Conservation (phyloP, 1,140 invertebrate genomes). For the Drosophila mauritiana region DNA sequence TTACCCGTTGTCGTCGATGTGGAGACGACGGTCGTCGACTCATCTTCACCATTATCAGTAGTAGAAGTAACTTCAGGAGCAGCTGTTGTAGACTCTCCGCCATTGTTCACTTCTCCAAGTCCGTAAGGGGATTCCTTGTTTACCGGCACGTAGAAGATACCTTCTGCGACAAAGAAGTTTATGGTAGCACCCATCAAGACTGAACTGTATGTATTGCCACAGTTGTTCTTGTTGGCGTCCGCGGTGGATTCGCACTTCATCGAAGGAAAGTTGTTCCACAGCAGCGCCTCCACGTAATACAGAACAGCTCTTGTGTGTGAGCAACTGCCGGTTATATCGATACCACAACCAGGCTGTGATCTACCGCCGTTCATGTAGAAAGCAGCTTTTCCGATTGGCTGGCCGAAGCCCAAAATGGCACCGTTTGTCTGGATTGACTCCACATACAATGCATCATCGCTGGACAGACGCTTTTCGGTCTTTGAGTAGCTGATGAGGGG, state of each 20-base stretch:
- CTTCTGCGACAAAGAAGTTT: slow-evolving; percentile 48
- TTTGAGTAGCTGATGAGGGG: slow-evolving; percentile 84
- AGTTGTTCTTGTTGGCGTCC: slow-evolving; percentile 56
- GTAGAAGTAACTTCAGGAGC: background rate
- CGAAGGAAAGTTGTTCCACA: slow-evolving; percentile 51
- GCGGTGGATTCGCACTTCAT: slow-evolving; percentile 41
- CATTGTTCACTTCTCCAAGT: slow-evolving; percentile 22
- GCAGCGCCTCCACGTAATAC: slow-evolving; percentile 76
- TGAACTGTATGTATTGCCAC: slow-evolving; percentile 61
- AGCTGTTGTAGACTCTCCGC: background rate
- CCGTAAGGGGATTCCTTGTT: slow-evolving; percentile 56
- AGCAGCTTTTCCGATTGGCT: slow-evolving; percentile 60
- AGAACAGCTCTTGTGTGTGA: slow-evolving; percentile 69
- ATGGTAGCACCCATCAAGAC: slow-evolving; percentile 50
- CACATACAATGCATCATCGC: slow-evolving; percentile 88
- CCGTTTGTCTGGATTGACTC: slow-evolving; percentile 91
- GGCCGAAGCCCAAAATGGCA: slow-evolving; percentile 84
- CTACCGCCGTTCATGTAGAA: slow-evolving; percentile 68
- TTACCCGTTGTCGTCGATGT: background rate
- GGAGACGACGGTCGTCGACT: background rate
- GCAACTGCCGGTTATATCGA: slow-evolving; percentile 78
- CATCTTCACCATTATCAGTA: slow-evolving; percentile 1
- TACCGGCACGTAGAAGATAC: slow-evolving; percentile 62
- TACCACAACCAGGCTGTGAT: slow-evolving; percentile 86
- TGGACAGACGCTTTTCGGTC: slow-evolving; percentile 86